Conservation (phyloP, 1,140 invertebrate species). For the Drosophila mojavensis region DNA sequence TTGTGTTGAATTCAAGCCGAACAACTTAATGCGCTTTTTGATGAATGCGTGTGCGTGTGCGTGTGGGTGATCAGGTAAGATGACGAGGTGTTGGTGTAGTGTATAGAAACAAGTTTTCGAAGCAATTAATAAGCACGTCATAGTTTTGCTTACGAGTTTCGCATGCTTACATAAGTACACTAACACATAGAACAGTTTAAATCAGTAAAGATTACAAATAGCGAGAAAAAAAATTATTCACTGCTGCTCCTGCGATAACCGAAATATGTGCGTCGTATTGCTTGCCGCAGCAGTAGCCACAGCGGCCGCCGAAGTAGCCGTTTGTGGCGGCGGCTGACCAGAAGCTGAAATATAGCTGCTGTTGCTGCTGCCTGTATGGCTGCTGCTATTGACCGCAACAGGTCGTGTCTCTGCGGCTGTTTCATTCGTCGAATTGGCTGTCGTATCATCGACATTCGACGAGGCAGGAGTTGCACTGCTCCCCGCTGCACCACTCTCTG, state of each 20-base stretch:
- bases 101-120: slow-evolving; percentile 37
- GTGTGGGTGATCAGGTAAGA: slow-evolving; percentile 4
- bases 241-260: slow-evolving; percentile 72
- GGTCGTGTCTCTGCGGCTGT: slow-evolving; percentile 29
- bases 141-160: slow-evolving; percentile 39
- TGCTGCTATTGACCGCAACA: slow-evolving; percentile 26
- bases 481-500: slow-evolving; percentile 7
- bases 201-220: slow-evolving; percentile 46
- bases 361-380: slow-evolving; percentile 31
- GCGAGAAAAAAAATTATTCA: slow-evolving; percentile 36
- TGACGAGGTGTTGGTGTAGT: slow-evolving; percentile 33
- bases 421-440: slow-evolving; percentile 3
- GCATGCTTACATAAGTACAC: slow-evolving; percentile 78
- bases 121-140: slow-evolving; percentile 41
- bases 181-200: slow-evolving; percentile 70
- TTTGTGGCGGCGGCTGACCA: slow-evolving; percentile 55
- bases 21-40: slow-evolving; percentile 27
- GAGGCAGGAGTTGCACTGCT: slow-evolving; percentile 6
- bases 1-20: slow-evolving; percentile 41
- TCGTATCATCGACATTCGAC: slow-evolving; percentile 6
- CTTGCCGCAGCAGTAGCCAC: slow-evolving; percentile 78
- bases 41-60: slow-evolving; percentile 9
- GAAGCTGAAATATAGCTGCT: slow-evolving; percentile 61
- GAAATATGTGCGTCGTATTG: slow-evolving; percentile 78
- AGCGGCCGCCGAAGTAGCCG: slow-evolving; percentile 74